Evolutionary conservation across 2,113 vertebrate genomes (phyloP).

Genomic region (Danionella cerebrum): DNA sequence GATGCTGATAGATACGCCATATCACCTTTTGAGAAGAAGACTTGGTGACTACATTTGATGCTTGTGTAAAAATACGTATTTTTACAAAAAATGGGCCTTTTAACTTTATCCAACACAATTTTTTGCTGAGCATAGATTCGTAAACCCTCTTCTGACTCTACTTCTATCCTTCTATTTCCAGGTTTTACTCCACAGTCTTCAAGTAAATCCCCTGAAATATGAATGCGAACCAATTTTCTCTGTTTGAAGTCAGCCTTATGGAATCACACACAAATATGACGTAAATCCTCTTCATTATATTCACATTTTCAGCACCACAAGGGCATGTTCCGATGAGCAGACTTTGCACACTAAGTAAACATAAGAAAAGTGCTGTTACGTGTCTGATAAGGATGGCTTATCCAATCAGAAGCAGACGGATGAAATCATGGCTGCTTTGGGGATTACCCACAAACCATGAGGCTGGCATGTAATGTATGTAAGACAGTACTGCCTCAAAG

Average conservation of each 20-base stretch:
- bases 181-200: background rate
- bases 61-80: too few relatives aligned
- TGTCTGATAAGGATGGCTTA: constrained; percentile 1
- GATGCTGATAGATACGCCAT: too few relatives aligned
- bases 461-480: background rate
- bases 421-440: background rate
- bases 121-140: too few relatives aligned
- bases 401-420: background rate
- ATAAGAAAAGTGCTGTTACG: background rate
- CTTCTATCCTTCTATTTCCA: background rate
- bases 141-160: too few relatives aligned
- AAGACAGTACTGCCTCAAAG: constrained; percentile 1
- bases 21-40: too few relatives aligned
- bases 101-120: too few relatives aligned
- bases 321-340: background rate
- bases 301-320: background rate
- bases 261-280: background rate
- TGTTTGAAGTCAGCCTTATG: background rate
- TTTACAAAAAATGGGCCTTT: too few relatives aligned
- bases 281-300: background rate
- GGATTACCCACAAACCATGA: constrained; percentile 21
- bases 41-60: too few relatives aligned
- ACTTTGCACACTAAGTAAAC: background rate
- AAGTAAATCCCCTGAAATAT: background rate
- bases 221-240: background rate